A percentile compares a stretch with the other conserved stretches of the same genome.
phyloP scores from a whole-genome alignment of 2,113 vertebrate genomes.

The Pterocles orientalis region DNA sequence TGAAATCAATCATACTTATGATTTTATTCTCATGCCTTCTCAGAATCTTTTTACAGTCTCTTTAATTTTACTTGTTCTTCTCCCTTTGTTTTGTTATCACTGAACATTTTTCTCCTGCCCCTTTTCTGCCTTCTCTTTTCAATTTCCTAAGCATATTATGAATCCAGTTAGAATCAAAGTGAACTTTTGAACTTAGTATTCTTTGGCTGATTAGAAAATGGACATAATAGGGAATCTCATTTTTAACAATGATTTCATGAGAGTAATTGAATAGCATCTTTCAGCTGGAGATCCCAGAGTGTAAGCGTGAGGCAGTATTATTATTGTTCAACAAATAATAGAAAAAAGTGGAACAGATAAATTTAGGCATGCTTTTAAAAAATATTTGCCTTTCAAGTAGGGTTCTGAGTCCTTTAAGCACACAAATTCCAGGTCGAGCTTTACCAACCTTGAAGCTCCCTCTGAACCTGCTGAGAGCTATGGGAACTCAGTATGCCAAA shows the following conservation, averaged over 20 bases:
- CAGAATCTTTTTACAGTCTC: neutral
- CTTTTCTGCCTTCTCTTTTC: slow-evolving; percentile 29
- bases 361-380: slow-evolving; percentile 22
- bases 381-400: neutral
- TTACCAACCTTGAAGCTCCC: neutral
- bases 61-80: slow-evolving; percentile 21
- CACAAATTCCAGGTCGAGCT: neutral
- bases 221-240: neutral
- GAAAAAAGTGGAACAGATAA: slow-evolving; percentile 6
- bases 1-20: neutral
- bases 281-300: neutral
- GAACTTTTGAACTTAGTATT: slow-evolving; percentile 49
- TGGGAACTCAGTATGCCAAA: neutral
- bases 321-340: slow-evolving; percentile 7
- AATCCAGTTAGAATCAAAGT: slow-evolving; percentile 6
- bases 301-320: neutral
- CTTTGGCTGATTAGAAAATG: slow-evolving; percentile 34
- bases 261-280: slow-evolving; percentile 44
- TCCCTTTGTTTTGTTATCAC: slow-evolving; percentile 10
- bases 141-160: slow-evolving; percentile 30
- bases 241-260: neutral
- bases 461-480: neutral
- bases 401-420: neutral
- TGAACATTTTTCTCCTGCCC: neutral
- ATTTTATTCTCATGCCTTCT: neutral